These are phyloP conservation scores for Penaeus chinensis DNA, from an alignment of 1,140 invertebrate genomes.

Conservation along the genomic window DNA sequence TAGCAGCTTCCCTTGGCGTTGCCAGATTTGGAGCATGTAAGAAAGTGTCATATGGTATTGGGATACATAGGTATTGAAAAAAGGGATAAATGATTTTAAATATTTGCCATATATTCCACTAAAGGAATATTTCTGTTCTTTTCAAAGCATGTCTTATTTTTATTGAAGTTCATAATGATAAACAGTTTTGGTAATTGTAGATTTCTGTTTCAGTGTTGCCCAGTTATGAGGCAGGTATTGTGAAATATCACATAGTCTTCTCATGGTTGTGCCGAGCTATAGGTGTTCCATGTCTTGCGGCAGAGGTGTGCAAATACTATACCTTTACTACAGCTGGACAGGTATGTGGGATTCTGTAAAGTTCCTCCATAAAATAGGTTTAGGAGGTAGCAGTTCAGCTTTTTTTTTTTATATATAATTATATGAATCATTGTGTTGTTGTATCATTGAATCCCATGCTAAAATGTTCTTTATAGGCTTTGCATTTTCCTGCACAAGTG, in stretches of 20 bases:
- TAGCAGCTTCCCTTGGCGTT: slow-evolving; percentile 35
- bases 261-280: slow-evolving; percentile 53
- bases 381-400: too few relatives aligned
- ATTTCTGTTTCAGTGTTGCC: slow-evolving; percentile 33
- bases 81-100: too few relatives aligned
- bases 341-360: background rate
- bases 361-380: too few relatives aligned
- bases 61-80: too few relatives aligned
- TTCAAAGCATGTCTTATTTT: too few relatives aligned
- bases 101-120: too few relatives aligned
- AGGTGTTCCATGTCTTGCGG: slow-evolving; percentile 46
- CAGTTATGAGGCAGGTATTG: slow-evolving; percentile 18
- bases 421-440: too few relatives aligned
- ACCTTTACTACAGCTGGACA: slow-evolving; percentile 9
- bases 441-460: too few relatives aligned
- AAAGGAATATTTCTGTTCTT: too few relatives aligned
- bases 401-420: too few relatives aligned
- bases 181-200: background rate
- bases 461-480: too few relatives aligned
- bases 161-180: background rate
- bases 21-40: slow-evolving; percentile 38
- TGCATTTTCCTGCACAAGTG: too few relatives aligned
- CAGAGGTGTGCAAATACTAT: slow-evolving; percentile 17
- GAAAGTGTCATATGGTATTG: background rate
- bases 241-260: slow-evolving; percentile 41